Evolutionary conservation across 2,113 vertebrate genomes (phyloP).

Genomic region (Rallus limicola): DNA sequence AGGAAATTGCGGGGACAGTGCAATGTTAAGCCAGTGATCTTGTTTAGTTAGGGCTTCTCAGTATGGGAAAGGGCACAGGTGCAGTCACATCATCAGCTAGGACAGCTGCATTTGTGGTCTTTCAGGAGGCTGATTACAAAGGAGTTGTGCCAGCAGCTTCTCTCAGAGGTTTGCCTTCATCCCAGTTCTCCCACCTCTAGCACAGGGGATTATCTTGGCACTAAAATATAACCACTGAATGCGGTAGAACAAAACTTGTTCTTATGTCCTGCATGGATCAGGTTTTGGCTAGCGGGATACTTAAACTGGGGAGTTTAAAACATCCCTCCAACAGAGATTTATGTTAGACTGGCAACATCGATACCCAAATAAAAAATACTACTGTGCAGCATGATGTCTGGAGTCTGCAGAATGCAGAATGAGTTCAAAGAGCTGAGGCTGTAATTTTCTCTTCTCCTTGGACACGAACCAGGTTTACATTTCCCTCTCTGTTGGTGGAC

Average conservation of each 20-base stretch:
- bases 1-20: neutral
- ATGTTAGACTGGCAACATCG: neutral
- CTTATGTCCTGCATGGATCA: neutral
- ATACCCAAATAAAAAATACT: neutral
- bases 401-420: neutral
- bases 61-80: neutral
- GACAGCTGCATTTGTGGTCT: neutral
- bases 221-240: neutral
- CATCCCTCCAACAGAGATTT: neutral
- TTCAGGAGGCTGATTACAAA: neutral
- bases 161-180: neutral
- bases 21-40: neutral
- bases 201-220: neutral
- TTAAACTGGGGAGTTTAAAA: neutral
- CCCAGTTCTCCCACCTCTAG: neutral
- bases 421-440: neutral
- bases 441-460: neutral
- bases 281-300: neutral
- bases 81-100: fast-evolving
- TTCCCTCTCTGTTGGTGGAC: neutral
- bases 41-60: neutral
- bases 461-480: neutral
- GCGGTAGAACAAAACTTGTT: neutral
- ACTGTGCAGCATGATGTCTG: neutral
- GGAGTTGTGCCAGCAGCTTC: neutral